These are phyloP conservation scores for Euclidia mi DNA, from an alignment of 2,888 invertebrate species.

Conservation along the genomic window DNA sequence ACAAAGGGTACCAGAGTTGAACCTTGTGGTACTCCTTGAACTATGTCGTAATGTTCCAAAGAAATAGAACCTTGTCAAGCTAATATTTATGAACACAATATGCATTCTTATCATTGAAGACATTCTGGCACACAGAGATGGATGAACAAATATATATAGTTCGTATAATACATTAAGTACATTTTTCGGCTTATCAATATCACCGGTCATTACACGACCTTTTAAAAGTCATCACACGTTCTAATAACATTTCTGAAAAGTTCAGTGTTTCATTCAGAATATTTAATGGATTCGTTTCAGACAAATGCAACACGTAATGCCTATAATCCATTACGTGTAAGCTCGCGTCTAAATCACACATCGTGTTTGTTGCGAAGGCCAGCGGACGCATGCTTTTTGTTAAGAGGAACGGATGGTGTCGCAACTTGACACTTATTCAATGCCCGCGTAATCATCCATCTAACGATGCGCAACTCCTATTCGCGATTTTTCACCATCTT, in stretches of 20 bases:
- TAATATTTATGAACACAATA: slow-evolving; percentile 10
- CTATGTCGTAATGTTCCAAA: slow-evolving; percentile 7
- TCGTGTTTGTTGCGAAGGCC: slow-evolving; percentile 68
- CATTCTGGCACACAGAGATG: neutral
- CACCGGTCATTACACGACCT: no score
- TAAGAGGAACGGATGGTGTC: slow-evolving; percentile 71
- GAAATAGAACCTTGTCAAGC: neutral
- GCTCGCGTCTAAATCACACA: slow-evolving; percentile 59
- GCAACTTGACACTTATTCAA: slow-evolving; percentile 66
- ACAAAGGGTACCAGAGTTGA: slow-evolving; percentile 17
- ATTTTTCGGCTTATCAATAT: no score
- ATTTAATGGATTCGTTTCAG: slow-evolving; percentile 39
- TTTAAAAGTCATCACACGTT: slow-evolving; percentile 4
- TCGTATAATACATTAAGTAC: no score
- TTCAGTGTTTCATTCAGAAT: slow-evolving; percentile 29
- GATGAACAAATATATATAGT: no score
- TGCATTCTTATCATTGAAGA: slow-evolving; percentile 15
- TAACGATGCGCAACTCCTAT: slow-evolving; percentile 66
- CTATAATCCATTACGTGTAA: slow-evolving; percentile 37
- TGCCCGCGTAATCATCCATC: slow-evolving; percentile 64
- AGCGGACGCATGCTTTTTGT: slow-evolving; percentile 77
- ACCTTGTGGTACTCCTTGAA: slow-evolving; percentile 36
- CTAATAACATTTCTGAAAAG: slow-evolving; percentile 19
- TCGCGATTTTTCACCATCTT: slow-evolving; percentile 54
- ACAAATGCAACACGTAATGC: slow-evolving; percentile 17